These are phyloP conservation scores for Drosophila sp. DNA, from an alignment of 1,140 invertebrate genomes.

Conservation along the genomic window DNA sequence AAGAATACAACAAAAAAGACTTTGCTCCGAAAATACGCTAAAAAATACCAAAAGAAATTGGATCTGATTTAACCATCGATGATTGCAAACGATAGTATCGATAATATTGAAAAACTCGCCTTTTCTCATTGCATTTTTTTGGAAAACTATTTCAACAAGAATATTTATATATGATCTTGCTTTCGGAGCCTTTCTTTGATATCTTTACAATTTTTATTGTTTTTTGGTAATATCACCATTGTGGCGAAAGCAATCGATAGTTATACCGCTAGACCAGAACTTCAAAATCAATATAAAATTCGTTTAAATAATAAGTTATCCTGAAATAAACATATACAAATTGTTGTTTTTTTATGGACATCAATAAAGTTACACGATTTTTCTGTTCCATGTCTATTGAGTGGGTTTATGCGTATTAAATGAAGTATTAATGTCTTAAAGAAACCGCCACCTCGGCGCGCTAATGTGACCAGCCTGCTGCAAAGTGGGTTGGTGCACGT, in stretches of 20 bases:
- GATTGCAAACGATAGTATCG: not conserved
- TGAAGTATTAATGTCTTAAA: not conserved
- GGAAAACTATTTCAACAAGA: not conserved
- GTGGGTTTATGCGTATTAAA: not conserved
- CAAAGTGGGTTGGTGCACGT: constrained; percentile 2
- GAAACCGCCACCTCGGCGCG: not conserved
- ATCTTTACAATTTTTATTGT: not conserved
- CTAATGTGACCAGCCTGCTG: not conserved
- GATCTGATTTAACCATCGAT: not conserved
- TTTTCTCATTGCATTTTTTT: not conserved
- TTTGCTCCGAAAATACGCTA: constrained; percentile 3
- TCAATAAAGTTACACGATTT: no score
- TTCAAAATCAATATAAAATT: not conserved
- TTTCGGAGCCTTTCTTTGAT: not conserved
- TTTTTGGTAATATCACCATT: not conserved
- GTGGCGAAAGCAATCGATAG: not conserved
- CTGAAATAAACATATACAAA: no score
- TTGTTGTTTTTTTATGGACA: no score
- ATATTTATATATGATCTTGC: not conserved
- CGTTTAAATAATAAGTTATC: no score
- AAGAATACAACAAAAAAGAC: constrained; percentile 14
- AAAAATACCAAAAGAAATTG: not conserved
- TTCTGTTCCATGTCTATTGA: no score
- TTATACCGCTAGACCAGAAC: not conserved
- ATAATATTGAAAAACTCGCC: not conserved